phyloP scores from a whole-genome alignment of 2,797 vertebrate genomes.

The Lagocephalus sceleratus region DNA sequence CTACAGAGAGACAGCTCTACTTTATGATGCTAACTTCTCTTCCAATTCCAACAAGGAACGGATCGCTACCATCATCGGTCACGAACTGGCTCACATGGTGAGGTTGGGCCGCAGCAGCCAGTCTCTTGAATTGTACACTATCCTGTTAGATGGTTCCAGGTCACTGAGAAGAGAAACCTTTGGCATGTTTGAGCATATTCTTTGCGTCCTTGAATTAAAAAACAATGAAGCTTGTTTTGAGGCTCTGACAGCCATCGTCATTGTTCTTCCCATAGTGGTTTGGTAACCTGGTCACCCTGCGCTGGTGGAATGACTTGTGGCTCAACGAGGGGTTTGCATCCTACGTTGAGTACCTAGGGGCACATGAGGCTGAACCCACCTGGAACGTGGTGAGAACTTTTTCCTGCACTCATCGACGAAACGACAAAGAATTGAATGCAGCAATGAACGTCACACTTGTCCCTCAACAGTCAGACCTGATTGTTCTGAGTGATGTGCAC shows the following conservation, averaged over 20 bases:
- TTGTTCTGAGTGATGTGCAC: constrained; percentile 65
- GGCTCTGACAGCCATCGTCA: neutral
- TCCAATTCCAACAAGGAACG: constrained; percentile 86
- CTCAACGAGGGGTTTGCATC: constrained; percentile 95
- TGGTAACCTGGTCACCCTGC: constrained; percentile 90
- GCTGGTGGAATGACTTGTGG: constrained; percentile 97
- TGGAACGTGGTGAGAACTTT: constrained; percentile 83
- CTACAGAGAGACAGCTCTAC: constrained; percentile 85
- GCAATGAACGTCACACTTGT: neutral
- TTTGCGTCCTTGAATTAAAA: no score
- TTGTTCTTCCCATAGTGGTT: constrained; percentile 83
- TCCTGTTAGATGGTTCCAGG: no score
- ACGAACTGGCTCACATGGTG: constrained; percentile 95
- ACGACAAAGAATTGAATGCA: neutral
- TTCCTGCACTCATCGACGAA: neutral
- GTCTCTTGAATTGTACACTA: neutral
- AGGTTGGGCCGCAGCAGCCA: neutral
- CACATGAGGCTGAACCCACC: constrained; percentile 58
- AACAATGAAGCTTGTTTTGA: no score
- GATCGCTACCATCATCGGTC: constrained; percentile 81
- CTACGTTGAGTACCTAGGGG: constrained; percentile 90
- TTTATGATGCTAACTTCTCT: constrained; percentile 70
- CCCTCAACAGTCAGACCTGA: constrained; percentile 64
- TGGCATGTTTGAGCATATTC: no score
- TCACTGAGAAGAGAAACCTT: no score